phyloP scores from a whole-genome alignment of 2,888 invertebrate species.

The Ectropis crepuscularia region DNA sequence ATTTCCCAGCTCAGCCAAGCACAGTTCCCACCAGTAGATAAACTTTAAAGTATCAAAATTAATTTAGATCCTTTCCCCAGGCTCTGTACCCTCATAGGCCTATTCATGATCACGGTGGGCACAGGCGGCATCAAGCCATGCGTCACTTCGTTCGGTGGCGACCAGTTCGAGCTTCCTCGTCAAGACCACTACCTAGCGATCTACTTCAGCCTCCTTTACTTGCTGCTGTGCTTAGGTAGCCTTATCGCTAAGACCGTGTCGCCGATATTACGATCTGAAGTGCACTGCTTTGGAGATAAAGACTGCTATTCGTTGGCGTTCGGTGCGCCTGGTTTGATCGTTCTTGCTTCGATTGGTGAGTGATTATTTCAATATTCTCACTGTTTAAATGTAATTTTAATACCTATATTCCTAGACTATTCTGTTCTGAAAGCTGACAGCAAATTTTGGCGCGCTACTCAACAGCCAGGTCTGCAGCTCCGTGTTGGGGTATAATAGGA shows the following conservation, averaged over 20 bases:
- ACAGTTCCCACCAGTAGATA: neutral
- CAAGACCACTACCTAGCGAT: slow-evolving; percentile 87
- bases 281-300: slow-evolving; percentile 87
- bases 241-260: slow-evolving; percentile 90
- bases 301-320: slow-evolving; percentile 90
- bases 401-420: too few species aligned
- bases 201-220: slow-evolving; percentile 92
- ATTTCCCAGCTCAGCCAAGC: too few species aligned
- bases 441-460: too few species aligned
- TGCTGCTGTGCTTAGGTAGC: slow-evolving; percentile 87
- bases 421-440: too few species aligned
- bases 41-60: neutral
- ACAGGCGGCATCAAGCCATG: slow-evolving; percentile 94
- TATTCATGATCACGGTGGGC: slow-evolving; percentile 89
- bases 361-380: slow-evolving; percentile 18
- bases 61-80: slow-evolving; percentile 59
- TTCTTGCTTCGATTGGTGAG: slow-evolving; percentile 88
- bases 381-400: neutral
- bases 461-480: too few species aligned
- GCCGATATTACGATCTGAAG: slow-evolving; percentile 88
- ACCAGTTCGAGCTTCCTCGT: slow-evolving; percentile 88
- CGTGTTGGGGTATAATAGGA: too few species aligned
- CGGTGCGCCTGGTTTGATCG: slow-evolving; percentile 90
- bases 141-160: slow-evolving; percentile 92
- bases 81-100: slow-evolving; percentile 86